phyloP scores from a whole-genome alignment of 2,113 vertebrate genomes.

The Ageneiosus marmoratus region DNA sequence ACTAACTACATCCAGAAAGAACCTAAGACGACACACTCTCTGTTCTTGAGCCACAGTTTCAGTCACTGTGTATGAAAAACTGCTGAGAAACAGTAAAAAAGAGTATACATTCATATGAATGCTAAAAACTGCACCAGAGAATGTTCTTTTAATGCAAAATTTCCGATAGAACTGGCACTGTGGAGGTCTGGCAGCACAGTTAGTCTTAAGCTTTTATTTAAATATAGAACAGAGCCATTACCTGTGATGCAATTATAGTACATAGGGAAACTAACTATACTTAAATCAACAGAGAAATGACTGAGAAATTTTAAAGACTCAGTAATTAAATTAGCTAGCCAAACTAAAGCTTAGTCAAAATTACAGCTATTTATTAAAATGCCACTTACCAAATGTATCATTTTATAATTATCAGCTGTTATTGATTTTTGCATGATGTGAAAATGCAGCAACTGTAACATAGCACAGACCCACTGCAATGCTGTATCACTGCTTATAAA shows the following conservation, averaged over 20 bases:
- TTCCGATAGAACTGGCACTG: neutral
- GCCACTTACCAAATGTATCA: neutral
- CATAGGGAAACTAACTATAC: neutral
- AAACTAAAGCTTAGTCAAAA: neutral
- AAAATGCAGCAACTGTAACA: neutral
- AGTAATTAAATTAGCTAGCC: neutral
- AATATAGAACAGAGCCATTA: neutral
- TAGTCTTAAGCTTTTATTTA: neutral
- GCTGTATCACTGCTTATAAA: neutral
- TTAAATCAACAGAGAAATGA: neutral
- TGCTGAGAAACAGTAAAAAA: neutral
- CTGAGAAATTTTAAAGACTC: slow-evolving; percentile 12
- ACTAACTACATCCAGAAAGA: neutral
- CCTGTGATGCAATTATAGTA: neutral
- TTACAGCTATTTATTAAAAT: neutral
- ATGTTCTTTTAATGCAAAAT: neutral
- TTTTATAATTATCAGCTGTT: neutral
- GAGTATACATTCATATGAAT: neutral
- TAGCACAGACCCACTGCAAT: neutral
- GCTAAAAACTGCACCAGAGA: neutral
- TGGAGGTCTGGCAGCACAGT: neutral
- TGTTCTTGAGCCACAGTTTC: neutral
- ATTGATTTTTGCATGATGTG: neutral
- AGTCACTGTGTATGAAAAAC: neutral
- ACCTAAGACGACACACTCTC: neutral